Base-by-base conservation (phyloP, 2,797 vertebrate genomes). In the Hirundo rustica region DNA sequence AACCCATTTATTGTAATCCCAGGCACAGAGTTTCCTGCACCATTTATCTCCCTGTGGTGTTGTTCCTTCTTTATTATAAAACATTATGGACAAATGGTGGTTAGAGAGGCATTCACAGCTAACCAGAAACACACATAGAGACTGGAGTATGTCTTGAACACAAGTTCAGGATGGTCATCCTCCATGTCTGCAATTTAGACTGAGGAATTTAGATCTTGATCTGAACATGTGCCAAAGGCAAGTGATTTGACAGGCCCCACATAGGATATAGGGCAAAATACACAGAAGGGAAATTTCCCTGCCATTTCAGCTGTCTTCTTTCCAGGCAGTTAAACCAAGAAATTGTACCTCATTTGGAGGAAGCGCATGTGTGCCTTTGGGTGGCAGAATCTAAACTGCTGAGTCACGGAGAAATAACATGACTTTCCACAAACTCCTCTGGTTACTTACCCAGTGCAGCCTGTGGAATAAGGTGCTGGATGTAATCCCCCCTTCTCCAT, bases 1-100 rank as follows among this genome's bases (percentile, higher is more conserved):
- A 92, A 68, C 7, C 9, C 47, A 65, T 62, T 83, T 77, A 88
- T 80, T 36, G 9, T 18, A 80, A 83, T 72, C 53, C n/a, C 54
- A 89, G 22, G 7, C 22, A 51, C 30, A 78, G 50, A 16, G 48
- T 84, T 97, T 95, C 51, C 81, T 92, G 30, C 2, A 1, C 74
- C 57, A 62, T 92, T 95, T 51, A 60, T 73, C 74, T 91, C 88
- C 71, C 80, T 57, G 38, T 51, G 26, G 72, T 68, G 38, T 4
- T 91, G 60, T 93, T 93, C 85, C 71, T 87, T 72, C 34, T 62
- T 83, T 96, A 11, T 75, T 91, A 48, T 58, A 86, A 62, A 18
- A 26, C 70, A 54, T 72, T 93, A 70, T 23, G 58, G 75, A 89
- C 44, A 88, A 96, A 67, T 34, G 7, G 40, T 75, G 36, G n/a